Conservation (phyloP, 1,140 invertebrate genomes). For the Steinernema feltiae region DNA sequence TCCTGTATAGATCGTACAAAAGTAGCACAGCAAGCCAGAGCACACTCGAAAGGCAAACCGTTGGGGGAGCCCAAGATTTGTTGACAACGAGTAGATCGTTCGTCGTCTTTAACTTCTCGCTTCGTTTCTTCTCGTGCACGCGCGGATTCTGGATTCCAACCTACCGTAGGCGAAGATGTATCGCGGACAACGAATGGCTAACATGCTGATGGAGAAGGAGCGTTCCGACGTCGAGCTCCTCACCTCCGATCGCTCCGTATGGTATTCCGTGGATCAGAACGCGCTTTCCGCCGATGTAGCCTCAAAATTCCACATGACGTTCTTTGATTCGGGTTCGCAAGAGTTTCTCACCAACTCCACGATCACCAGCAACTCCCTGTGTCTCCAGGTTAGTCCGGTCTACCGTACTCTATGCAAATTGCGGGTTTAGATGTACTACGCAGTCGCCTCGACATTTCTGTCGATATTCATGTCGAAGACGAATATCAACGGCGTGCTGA, state of each 20-base stretch:
- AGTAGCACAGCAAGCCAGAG: no score
- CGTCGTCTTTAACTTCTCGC: no score
- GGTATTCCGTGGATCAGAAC: background rate
- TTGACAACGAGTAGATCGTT: no score
- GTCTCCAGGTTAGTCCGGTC: slow-evolving; percentile 39
- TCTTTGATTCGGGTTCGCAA: slow-evolving; percentile 67
- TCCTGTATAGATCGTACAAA: no score
- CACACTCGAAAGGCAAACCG: no score
- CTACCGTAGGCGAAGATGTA: background rate
- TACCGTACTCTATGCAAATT: slow-evolving; percentile 60
- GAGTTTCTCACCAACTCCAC: slow-evolving; percentile 68
- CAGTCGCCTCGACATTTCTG: slow-evolving; percentile 67
- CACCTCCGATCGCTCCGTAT: background rate
- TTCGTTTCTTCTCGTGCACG: no score
- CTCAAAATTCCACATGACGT: slow-evolving; percentile 20
- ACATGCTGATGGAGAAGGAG: background rate
- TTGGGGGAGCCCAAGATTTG: no score
- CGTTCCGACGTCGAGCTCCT: background rate
- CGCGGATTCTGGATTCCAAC: background rate
- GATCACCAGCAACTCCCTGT: slow-evolving; percentile 50
- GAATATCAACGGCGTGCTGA: slow-evolving; percentile 75
- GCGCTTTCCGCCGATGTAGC: background rate
- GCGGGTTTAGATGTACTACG: slow-evolving; percentile 69
- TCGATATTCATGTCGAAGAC: slow-evolving; percentile 74
- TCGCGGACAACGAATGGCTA: background rate